Percentiles rank a stretch among this genome's conserved stretches.
These are phyloP conservation scores for Drosophila cognata DNA, from an alignment of 2,888 invertebrate genomes.

Conservation along the genomic window DNA sequence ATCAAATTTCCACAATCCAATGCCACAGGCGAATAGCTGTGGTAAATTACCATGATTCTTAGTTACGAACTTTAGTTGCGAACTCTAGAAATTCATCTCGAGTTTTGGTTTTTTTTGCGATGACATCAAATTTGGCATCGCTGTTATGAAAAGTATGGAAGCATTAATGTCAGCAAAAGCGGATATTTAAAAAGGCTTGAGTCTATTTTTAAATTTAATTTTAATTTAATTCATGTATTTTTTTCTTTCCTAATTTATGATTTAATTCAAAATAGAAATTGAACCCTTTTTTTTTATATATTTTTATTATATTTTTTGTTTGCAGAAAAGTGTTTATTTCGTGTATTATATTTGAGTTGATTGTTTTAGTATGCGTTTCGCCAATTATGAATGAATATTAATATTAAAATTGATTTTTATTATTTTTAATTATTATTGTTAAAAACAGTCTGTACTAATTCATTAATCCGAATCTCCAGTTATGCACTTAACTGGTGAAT, in stretches of 20 bases:
- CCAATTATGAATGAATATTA: not conserved
- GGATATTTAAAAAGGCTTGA: too few species aligned
- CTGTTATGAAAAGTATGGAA: too few species aligned
- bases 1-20: not conserved
- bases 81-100: too few species aligned
- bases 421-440: not conserved
- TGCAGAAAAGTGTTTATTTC: not conserved
- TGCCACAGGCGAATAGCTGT: not conserved
- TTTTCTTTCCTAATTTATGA: too few species aligned
- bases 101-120: too few species aligned
- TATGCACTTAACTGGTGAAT: constrained; percentile 7
- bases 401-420: not conserved
- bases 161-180: too few species aligned
- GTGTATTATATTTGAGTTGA: not conserved
- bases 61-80: too few species aligned
- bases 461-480: not conserved
- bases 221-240: too few species aligned
- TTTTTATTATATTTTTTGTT: not conserved
- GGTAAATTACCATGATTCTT: not conserved
- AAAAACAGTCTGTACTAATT: too few species aligned
- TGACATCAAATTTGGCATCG: too few species aligned
- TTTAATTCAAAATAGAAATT: too few species aligned
- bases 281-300: not conserved
- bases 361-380: not conserved
- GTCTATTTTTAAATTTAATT: too few species aligned